Evolutionary conservation across 2,113 vertebrate genomes (phyloP), one percentile per base, ranked within the genome.

Genomic region (Bombycilla garrulus): DNA sequence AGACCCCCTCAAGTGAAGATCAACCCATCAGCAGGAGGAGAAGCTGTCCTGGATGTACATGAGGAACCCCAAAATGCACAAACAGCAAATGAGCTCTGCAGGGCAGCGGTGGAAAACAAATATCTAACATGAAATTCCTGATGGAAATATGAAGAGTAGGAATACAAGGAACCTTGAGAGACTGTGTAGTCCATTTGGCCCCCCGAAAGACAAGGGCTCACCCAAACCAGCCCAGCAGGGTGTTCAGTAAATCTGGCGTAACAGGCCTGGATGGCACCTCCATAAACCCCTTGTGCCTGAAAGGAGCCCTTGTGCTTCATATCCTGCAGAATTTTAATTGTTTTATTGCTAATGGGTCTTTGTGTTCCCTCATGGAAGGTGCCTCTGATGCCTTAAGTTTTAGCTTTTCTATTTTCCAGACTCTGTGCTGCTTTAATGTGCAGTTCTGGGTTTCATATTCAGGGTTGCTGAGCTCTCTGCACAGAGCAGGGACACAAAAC

Each of bases 311-410:
- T 2, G 3, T 21, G 36, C 22, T 40, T 26, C 21, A 3, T 1
- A 20, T 17, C 36, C 64, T 7, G 17, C 9, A 10, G 16, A 8
- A 18, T 26, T 66, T 15, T 0, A 13, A 53, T 28, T 3, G 2
- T n/a, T 78, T 13, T 24, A 2, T 3, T 18, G 36, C 44, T 51
- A 1, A 2, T 0, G 7, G 28, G 28, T 25, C 25, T 12, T 3
- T 12, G 28, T 31, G 23, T 2, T 66, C 64, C 40, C 50, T 29
- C 17, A 5, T 2, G 44, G 76, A 47, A 13, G 15, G 40, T 14
- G 45, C 8, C 35, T 58, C 20, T 38, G 38, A 38, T 38, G 38
- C 38, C 38, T 38, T 38, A 12, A 38, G 38, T 38, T 38, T 38
- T 38, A 38, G 38, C 38, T 38, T 38, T 38, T 38, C 38, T 38